A percentile compares a stretch with the other conserved stretches of the same genome.
Conservation (phyloP, 2,113 vertebrate species). For the Chloropsis hardwickii region DNA sequence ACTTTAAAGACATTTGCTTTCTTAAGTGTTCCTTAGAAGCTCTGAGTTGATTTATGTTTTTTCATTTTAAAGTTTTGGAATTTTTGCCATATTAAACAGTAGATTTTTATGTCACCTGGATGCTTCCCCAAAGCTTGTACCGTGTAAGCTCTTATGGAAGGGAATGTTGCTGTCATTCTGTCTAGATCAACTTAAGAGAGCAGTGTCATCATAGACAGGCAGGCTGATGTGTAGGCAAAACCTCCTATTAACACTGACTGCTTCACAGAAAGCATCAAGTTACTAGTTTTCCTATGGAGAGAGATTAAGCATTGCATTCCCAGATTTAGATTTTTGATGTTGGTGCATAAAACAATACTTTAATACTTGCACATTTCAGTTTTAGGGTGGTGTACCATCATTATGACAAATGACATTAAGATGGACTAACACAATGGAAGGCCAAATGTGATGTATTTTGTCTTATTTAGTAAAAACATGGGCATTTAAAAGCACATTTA, state of each 20-base stretch:
- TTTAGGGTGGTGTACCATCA: background rate
- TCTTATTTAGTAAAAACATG: background rate
- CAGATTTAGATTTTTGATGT: background rate
- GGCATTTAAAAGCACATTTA: slow-evolving; percentile 7
- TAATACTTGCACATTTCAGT: background rate
- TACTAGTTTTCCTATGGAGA: background rate
- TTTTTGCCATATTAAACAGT: background rate
- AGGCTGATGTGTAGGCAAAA: background rate
- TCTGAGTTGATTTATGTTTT: background rate
- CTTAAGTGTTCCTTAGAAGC: background rate
- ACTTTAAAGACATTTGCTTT: background rate
- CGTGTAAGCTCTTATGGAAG: background rate
- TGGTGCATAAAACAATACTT: background rate
- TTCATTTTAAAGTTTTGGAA: background rate
- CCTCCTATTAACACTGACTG: background rate
- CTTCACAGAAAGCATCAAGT: background rate
- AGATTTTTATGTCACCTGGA: background rate
- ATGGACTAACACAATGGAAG: background rate
- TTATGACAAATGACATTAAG: background rate
- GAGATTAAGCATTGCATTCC: background rate
- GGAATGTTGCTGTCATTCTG: background rate
- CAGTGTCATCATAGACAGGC: background rate
- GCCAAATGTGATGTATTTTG: background rate
- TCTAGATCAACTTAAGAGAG: background rate
- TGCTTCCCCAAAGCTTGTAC: background rate